These are phyloP conservation scores for Falco berigora DNA, from an alignment of 2,797 vertebrate genomes.

Conservation along the genomic window DNA sequence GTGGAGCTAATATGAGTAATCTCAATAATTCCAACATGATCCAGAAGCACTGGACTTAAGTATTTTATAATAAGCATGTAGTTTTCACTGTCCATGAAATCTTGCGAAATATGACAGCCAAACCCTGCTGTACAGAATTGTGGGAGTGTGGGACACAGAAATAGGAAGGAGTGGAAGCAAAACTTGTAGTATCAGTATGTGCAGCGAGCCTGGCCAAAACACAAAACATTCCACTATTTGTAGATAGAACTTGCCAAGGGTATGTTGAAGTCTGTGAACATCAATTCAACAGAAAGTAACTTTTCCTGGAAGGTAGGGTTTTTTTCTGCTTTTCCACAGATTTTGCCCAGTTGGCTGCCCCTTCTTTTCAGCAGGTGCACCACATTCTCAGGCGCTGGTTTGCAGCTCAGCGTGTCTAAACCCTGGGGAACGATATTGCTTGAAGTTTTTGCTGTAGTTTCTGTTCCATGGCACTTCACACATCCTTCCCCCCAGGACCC, in stretches of 20 bases:
- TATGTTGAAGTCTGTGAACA: background rate
- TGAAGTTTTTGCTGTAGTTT: background rate
- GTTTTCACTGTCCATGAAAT: background rate
- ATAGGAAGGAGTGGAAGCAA: background rate
- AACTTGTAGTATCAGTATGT: background rate
- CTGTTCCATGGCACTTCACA: background rate
- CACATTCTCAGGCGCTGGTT: background rate
- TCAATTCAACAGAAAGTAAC: background rate
- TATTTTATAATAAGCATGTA: background rate
- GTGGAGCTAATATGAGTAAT: background rate
- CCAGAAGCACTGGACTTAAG: background rate
- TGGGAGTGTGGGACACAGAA: background rate
- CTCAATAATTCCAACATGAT: background rate
- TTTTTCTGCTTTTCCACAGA: background rate
- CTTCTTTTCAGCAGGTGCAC: background rate
- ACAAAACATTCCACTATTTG: background rate
- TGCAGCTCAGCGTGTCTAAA: background rate
- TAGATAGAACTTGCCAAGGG: background rate
- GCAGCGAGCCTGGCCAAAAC: background rate
- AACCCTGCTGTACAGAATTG: background rate
- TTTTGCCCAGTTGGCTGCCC: background rate
- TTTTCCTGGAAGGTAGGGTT: background rate
- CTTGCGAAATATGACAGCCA: background rate
- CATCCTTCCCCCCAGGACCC: conserved; percentile 13
- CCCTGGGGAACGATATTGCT: background rate